Evolutionary conservation across 1,140 invertebrate species (phyloP), one percentile per base, ranked within the genome.

Genomic region (Bradynema listronoti): DNA sequence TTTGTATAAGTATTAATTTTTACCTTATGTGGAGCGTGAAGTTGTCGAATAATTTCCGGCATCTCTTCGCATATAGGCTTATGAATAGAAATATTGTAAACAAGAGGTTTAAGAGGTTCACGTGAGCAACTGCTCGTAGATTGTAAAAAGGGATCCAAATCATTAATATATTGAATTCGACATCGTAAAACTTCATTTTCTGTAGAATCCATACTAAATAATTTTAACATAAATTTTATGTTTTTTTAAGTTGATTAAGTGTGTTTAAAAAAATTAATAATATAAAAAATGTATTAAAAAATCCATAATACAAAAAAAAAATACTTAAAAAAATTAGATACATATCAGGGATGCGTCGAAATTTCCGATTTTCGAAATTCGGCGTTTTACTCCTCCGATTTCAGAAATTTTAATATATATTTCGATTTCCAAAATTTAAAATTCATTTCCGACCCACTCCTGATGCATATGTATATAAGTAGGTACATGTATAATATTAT

Each of bases 21-120:
- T n/a, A 96, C 93, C 86, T 90, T 86, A 79, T 96, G 91, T 58
- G 93, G 92, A 34, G 92, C 90, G 78, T 86, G 85, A 16, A 98
- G 83, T 59, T 91, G 81, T 70, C 89, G 84, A 80, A 94, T 89
- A 55, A 97, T 86, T 58, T 89, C 88, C 54, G 88, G 88, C 62
- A 97, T 85, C 82, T 97, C 93, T 81, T 92, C 93, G 75, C 89
- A 87, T 73, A 97, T 84, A 19, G 91, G 90, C 79, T 92, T 85
- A 73, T 88, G 88, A 58, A 86, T 85, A 79, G 88, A 87, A 82
- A 98, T 95, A 58, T 86, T 87, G 81, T 91, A 91, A 63, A 86
- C 85, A n/a, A 91, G 88, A 33, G 92, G 90, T 78, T 90, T 83
- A 55, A 90, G 85, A 3, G 92, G 93, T 80, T 95, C 90, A 53